These are phyloP conservation scores for Acrocephalus scirpaceus DNA, from an alignment of 2,797 vertebrate species.

Conservation along the genomic window DNA sequence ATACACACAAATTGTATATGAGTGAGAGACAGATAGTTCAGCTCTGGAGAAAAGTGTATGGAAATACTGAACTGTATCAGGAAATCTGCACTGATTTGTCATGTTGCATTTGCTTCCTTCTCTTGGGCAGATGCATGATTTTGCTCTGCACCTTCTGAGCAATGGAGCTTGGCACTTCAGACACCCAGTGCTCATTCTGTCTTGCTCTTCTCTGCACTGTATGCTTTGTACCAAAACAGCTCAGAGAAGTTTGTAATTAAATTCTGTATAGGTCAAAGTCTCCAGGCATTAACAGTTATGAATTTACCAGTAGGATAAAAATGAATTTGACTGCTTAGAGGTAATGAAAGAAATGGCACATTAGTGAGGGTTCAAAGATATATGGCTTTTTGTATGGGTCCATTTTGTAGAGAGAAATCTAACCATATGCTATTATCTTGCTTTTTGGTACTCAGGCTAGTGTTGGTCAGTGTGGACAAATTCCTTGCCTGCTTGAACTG, in stretches of 20 bases:
- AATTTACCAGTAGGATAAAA: not conserved
- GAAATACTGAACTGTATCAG: not conserved
- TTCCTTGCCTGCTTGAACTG: not conserved
- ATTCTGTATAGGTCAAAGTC: not conserved
- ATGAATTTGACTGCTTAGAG: not conserved
- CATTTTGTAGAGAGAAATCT: not conserved
- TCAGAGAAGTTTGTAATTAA: not conserved
- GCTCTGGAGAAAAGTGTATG: not conserved
- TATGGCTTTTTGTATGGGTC: not conserved
- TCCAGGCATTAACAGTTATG: not conserved
- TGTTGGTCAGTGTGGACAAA: not conserved
- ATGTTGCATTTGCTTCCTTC: not conserved
- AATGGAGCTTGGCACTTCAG: not conserved
- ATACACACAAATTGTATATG: not conserved
- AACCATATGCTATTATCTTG: not conserved
- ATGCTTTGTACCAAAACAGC: not conserved
- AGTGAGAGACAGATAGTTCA: not conserved
- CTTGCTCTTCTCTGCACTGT: not conserved
- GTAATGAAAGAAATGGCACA: not conserved
- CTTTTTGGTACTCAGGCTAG: not conserved
- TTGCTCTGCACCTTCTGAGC: not conserved
- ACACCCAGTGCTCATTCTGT: not conserved
- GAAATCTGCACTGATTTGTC: not conserved
- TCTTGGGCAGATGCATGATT: not conserved
- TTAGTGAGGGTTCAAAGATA: not conserved